Base-by-base conservation (phyloP, 2,888 invertebrate species). In the Agrotis clavis region DNA sequence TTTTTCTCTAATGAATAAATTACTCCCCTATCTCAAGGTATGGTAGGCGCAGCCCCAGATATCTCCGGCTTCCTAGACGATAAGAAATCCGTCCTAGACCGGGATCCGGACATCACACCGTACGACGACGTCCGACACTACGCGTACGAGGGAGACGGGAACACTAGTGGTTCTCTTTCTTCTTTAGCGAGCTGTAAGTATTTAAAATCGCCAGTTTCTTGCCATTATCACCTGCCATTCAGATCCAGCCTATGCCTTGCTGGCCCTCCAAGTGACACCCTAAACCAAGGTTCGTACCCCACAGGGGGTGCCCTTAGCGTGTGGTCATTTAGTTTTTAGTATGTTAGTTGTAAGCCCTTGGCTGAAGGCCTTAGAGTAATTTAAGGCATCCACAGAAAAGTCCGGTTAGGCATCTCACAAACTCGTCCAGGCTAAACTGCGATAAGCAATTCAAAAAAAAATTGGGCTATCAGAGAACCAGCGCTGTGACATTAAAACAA, bases 51-150 rank as follows among this genome's bases (percentile, higher is more conserved):
- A n/a, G 93, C 95, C 21, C 95, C 98, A 1, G 98, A 99, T 85
- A 98, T 99, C 86, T 98, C 98, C 86, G 98, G 98, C 63, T 99
- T 99, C 94, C 97, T 99, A 62, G 98, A 98, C 87, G 98, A 98
- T 89, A 99, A 99, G 93, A 98, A 99, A 92, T 98, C 98, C 79
- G 97, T 98, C 81, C 98, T 99, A 84, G 99, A 99, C 94, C 97
- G 98, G 81, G 99, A 99, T 93, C 98, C 98, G 1, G 98, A 98
- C 88, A 98, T 98, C 85, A 97, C 98, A 88, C 99, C 99, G 0
- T 98, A 98, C 91, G 99, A 99, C 93, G 99, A 99, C 94, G 98
- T 99, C 25, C 97, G 99, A 74, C 99, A 99, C 94, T 99, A 99
- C 94, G 99, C 99, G 71, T 99, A 99, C 92, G 99, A 99, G 95